Evolutionary conservation across 1,140 invertebrate genomes (phyloP).

Genomic region (Drosophila nebulosa): DNA sequence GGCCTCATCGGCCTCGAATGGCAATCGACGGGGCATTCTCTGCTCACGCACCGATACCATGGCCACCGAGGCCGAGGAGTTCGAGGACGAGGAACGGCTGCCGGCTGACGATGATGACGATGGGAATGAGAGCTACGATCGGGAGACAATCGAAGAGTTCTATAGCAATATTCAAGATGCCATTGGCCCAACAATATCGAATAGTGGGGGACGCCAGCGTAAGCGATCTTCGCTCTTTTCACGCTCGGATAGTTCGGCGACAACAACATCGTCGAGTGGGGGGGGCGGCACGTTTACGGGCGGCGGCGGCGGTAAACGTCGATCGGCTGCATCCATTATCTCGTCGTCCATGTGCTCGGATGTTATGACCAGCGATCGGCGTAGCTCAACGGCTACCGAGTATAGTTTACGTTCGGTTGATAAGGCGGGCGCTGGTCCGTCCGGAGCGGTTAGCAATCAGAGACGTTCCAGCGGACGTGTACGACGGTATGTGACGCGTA

Average conservation of each 20-base stretch:
- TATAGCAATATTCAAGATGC: slow-evolving; percentile 79
- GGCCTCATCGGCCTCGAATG: slow-evolving; percentile 50
- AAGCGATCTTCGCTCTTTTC: slow-evolving; percentile 79
- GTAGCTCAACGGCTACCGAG: slow-evolving; percentile 77
- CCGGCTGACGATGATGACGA: slow-evolving; percentile 67
- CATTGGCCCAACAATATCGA: slow-evolving; percentile 33
- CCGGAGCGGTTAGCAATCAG: slow-evolving; percentile 26
- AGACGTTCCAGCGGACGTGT: slow-evolving; percentile 73
- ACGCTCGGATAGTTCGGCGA: slow-evolving; percentile 78
- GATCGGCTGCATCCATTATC: slow-evolving; percentile 76
- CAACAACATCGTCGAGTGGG: slow-evolving; percentile 76
- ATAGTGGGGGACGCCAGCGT: slow-evolving; percentile 38
- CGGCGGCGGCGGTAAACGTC: slow-evolving; percentile 57
- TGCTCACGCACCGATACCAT: slow-evolving; percentile 65
- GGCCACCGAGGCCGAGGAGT: slow-evolving; percentile 62
- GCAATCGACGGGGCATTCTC: slow-evolving; percentile 11
- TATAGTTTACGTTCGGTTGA: slow-evolving; percentile 56
- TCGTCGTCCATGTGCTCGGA: slow-evolving; percentile 78
- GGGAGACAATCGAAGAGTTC: slow-evolving; percentile 70
- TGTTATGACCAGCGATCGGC: slow-evolving; percentile 65
- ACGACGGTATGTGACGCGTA: slow-evolving; percentile 69
- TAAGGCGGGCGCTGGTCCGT: not conserved
- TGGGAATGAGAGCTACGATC: slow-evolving; percentile 66
- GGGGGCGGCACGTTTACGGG: slow-evolving; percentile 66
- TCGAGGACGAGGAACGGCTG: slow-evolving; percentile 60